Evolutionary conservation across 2,888 invertebrate genomes (phyloP), one percentile per base, ranked within the genome.

Genomic region (Tetheella fluctuosa): DNA sequence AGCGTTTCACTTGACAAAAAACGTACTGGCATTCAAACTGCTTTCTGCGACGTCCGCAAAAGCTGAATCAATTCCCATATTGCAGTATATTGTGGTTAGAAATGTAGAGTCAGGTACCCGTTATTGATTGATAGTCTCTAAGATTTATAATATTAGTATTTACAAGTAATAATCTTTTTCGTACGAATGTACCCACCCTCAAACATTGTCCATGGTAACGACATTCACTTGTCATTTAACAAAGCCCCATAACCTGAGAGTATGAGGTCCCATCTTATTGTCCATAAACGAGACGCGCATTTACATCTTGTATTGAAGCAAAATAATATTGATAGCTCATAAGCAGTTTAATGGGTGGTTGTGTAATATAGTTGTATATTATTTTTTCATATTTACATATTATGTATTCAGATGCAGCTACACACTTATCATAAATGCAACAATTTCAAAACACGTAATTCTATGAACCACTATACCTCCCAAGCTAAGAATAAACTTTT

Each of bases 1-100:
- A 73, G 60, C 72, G 71, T 81, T 80, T 81, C 83, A 72, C 81
- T 74, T 65, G 52, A 75, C 75, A 85, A 81, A 82, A 83, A 81
- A 71, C 59, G 59, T 48, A 52, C 65, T 59, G 42, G 64, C 67
- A 75, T 76, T 76, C 72, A 71, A 64, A 62, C 73, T 70, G 74
- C 76, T 76, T 77, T 72, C 76, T 70, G 74, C 48, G 48, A 48
- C 37, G 25, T 55, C 70, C 63, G 70, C 69, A 66, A 70, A 66
- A 64, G 64, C 69, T 71, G 71, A 70, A 77, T 79, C 74, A 73
- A 80, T 73, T 68, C 71, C 52, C 67, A 67, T 74, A 69, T 59
- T 64, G 62, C 58, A 58, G 70, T 68, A 68, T 66, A 63, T 58
- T 60, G 60, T 70, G 58, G 63, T 63, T 69, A 72, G 70, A 66